Conservation (phyloP, 1,140 invertebrate species). For the Aphidius ervi region DNA sequence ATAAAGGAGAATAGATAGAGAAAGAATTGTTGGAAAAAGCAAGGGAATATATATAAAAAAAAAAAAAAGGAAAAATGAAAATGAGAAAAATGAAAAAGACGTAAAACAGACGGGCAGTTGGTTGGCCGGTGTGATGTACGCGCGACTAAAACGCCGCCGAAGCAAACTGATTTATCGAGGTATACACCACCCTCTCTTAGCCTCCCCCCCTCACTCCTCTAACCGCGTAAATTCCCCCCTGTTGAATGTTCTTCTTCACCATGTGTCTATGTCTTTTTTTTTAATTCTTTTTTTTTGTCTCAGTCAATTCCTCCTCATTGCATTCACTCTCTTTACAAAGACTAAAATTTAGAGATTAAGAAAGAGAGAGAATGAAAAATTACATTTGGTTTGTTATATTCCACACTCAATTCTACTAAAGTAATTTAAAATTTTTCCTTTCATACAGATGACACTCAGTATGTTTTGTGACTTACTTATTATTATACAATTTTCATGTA, state of each 20-base stretch:
- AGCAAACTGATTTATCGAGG: conserved; percentile 35
- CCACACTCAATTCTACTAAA: too few species aligned
- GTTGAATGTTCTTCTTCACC: background rate
- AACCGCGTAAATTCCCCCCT: conserved; percentile 17
- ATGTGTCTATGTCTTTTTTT: too few species aligned
- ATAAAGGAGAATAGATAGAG: background rate
- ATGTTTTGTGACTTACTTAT: too few species aligned
- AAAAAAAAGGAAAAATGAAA: background rate
- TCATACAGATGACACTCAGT: too few species aligned
- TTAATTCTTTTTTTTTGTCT: too few species aligned
- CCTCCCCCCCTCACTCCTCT: background rate
- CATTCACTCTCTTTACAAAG: too few species aligned
- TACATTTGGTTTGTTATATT: too few species aligned
- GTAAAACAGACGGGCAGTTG: conserved; percentile 25
- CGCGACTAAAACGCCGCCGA: conserved; percentile 17
- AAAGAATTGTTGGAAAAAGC: conserved; percentile 1
- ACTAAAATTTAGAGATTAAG: too few species aligned
- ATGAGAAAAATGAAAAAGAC: conserved; percentile 28
- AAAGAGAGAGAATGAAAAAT: too few species aligned
- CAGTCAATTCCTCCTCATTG: too few species aligned
- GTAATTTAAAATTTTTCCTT: too few species aligned
- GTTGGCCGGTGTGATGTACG: conserved; percentile 27
- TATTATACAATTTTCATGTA: too few species aligned
- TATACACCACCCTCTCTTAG: conserved; percentile 17
- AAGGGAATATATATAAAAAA: background rate